Evolutionary conservation across 2,888 invertebrate species (phyloP).

Genomic region (Xestia sexstrigata): DNA sequence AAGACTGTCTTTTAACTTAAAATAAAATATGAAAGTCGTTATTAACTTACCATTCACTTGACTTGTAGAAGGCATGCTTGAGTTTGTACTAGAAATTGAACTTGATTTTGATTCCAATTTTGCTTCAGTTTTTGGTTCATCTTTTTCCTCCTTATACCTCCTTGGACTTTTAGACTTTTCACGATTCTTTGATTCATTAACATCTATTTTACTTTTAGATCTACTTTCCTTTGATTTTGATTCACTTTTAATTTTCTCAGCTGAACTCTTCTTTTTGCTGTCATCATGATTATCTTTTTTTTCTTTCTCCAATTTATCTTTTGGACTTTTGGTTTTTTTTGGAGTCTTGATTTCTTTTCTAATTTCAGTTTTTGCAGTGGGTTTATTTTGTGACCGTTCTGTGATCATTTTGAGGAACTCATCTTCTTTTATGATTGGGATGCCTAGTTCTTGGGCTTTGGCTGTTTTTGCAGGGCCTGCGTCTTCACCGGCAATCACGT

Average conservation of each 20-base stretch:
- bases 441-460: constrained; percentile 93
- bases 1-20: background rate
- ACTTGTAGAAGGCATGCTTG: constrained; percentile 26
- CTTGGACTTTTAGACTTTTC: constrained; percentile 64
- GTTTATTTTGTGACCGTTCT: constrained; percentile 72
- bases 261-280: constrained; percentile 58
- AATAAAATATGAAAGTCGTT: background rate
- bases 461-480: constrained; percentile 96
- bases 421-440: constrained; percentile 95
- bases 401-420: constrained; percentile 95
- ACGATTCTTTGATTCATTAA: constrained; percentile 51
- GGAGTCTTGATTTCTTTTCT: constrained; percentile 66
- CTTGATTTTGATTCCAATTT: constrained; percentile 59
- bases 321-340: constrained; percentile 60
- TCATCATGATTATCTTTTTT: constrained; percentile 64
- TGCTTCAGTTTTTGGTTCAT: constrained; percentile 48
- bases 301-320: constrained; percentile 64
- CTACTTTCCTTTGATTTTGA: constrained; percentile 42
- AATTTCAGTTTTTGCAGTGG: constrained; percentile 34
- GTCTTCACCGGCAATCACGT: constrained; percentile 96
- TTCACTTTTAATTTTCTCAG: constrained; percentile 51
- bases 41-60: constrained; percentile 44
- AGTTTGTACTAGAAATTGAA: constrained; percentile 42
- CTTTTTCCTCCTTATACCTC: constrained; percentile 61
- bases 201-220: constrained; percentile 56